These are phyloP conservation scores for Fulica atra DNA, from an alignment of 2,113 vertebrate genomes.

Conservation along the genomic window DNA sequence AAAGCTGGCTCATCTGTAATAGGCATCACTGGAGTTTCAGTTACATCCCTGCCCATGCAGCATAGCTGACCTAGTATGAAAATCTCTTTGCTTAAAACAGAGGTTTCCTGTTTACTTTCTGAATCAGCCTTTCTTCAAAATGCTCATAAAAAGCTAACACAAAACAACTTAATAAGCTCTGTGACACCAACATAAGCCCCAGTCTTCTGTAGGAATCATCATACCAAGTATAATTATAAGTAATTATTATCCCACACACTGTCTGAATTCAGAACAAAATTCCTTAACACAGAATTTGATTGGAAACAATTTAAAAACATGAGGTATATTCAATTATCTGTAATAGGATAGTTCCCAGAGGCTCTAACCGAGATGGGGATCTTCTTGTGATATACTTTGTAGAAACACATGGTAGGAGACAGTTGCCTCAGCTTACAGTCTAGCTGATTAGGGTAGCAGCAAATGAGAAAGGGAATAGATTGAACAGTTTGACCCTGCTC, in stretches of 20 bases:
- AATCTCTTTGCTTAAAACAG: not conserved
- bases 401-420: not conserved
- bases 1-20: not conserved
- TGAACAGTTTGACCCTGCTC: not conserved
- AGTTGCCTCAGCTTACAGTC: not conserved
- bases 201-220: not conserved
- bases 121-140: not conserved
- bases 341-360: not conserved
- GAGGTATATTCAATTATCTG: not conserved
- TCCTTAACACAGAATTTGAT: not conserved
- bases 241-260: not conserved
- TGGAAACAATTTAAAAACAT: slow-evolving; percentile 2
- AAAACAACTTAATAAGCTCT: not conserved
- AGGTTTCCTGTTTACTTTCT: not conserved
- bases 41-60: not conserved
- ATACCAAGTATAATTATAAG: not conserved
- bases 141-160: not conserved
- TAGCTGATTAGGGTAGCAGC: not conserved
- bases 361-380: not conserved
- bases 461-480: not conserved
- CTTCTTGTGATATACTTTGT: not conserved
- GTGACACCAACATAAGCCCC: not conserved
- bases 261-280: not conserved
- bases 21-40: not conserved
- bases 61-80: not conserved